Evolutionary conservation across 2,888 invertebrate species (phyloP).

Genomic region (Drosophila parthenogenetica): DNA sequence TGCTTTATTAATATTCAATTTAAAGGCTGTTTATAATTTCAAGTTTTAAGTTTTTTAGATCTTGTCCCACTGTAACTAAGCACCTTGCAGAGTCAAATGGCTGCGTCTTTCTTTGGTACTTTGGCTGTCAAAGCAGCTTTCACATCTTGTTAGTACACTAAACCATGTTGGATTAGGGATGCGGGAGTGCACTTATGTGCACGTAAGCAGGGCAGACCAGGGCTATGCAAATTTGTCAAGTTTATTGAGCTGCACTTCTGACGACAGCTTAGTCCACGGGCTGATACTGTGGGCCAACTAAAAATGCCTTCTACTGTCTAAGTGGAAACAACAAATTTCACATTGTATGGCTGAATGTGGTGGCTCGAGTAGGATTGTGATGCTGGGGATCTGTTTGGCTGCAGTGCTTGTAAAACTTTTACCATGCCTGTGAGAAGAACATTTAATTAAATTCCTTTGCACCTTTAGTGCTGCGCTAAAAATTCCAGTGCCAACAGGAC

Average conservation of each 20-base stretch:
- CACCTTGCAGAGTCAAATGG: constrained; percentile 1
- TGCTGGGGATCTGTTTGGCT: constrained; percentile 25
- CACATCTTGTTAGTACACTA: constrained; percentile 42
- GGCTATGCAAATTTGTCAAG: constrained; percentile 69
- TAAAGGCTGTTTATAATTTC: background rate
- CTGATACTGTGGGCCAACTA: constrained; percentile 15
- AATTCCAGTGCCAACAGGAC: constrained; percentile 67
- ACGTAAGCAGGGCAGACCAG: constrained; percentile 30
- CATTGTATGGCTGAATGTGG: constrained; percentile 50
- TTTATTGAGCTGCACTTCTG: constrained; percentile 63
- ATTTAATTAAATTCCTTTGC: constrained; percentile 81
- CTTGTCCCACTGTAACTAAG: constrained; percentile 30
- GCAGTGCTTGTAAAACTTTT: constrained; percentile 63
- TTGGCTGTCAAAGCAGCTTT: constrained; percentile 45
- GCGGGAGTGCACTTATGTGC: constrained; percentile 25
- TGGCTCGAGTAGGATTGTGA: background rate
- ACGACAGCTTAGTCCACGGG: constrained; percentile 31
- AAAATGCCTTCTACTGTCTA: constrained; percentile 39
- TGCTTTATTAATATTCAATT: too few species aligned
- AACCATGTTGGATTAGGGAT: constrained; percentile 13
- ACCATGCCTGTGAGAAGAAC: constrained; percentile 57
- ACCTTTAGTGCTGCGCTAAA: constrained; percentile 80
- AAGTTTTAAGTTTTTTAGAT: background rate
- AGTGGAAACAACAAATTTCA: constrained; percentile 45
- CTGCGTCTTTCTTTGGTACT: constrained; percentile 29